Percentiles rank a stretch among this genome's conserved stretches.
These are phyloP conservation scores for Vanessa atalanta DNA, from an alignment of 1,140 invertebrate genomes.

Conservation along the genomic window DNA sequence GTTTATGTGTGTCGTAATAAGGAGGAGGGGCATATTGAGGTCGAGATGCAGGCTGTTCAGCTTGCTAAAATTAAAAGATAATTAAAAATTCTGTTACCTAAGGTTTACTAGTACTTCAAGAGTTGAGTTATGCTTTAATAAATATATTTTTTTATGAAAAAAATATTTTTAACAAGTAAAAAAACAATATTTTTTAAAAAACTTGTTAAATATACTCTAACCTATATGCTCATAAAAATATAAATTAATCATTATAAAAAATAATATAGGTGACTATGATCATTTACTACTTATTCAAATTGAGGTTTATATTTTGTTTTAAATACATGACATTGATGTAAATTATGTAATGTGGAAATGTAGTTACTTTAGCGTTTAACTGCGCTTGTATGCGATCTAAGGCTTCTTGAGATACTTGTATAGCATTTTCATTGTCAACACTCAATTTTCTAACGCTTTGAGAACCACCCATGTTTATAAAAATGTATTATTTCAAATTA, in stretches of 20 bases:
- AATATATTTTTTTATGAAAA: no score
- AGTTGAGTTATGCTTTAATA: no score
- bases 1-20: slow-evolving; percentile 55
- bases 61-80: slow-evolving; percentile 52
- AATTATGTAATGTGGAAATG: slow-evolving; percentile 75
- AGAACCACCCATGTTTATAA: slow-evolving; percentile 73
- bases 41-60: slow-evolving; percentile 50
- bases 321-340: slow-evolving; percentile 71
- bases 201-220: no score
- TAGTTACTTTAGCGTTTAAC: slow-evolving; percentile 68
- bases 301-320: slow-evolving; percentile 50
- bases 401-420: slow-evolving; percentile 74
- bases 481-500: slow-evolving; percentile 59
- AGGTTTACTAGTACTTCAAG: no score
- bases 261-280: not conserved
- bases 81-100: not conserved
- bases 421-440: slow-evolving; percentile 74
- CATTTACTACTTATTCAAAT: slow-evolving; percentile 17
- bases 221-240: no score
- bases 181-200: no score
- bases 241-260: no score
- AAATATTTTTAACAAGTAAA: no score
- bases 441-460: slow-evolving; percentile 74
- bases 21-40: slow-evolving; percentile 62
- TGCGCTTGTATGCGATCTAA: slow-evolving; percentile 73